phyloP scores from a whole-genome alignment of 2,888 invertebrate species.

The Pammene aurita region DNA sequence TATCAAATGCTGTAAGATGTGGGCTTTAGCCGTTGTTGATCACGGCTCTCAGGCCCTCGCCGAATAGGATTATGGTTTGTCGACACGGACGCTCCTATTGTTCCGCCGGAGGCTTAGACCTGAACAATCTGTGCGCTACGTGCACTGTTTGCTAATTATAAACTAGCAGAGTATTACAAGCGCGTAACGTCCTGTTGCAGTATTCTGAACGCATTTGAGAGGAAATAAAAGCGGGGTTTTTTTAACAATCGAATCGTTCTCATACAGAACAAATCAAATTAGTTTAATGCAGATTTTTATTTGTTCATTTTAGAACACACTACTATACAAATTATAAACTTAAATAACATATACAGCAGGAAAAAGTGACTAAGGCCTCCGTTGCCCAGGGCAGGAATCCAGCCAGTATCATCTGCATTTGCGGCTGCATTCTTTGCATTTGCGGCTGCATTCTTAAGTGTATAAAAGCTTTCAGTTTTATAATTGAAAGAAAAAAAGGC shows the following conservation, averaged over 20 bases:
- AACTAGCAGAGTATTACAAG: conserved; percentile 15
- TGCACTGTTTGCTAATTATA: conserved; percentile 40
- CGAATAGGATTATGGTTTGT: conserved; percentile 65
- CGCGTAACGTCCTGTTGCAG: not conserved
- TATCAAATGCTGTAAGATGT: conserved; percentile 44
- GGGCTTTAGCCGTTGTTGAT: conserved; percentile 59
- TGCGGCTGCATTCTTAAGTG: too few relatives aligned
- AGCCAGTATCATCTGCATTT: too few relatives aligned
- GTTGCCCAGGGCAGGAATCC: too few relatives aligned
- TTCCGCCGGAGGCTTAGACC: conserved; percentile 51
- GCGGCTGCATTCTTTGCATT: too few relatives aligned
- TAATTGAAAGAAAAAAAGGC: too few relatives aligned
- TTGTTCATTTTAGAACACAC: too few relatives aligned
- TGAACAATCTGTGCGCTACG: conserved; percentile 41
- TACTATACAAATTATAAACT: too few relatives aligned
- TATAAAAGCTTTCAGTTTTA: too few relatives aligned
- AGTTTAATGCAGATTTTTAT: too few relatives aligned
- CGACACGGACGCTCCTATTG: conserved; percentile 56
- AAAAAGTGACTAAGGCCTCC: too few relatives aligned
- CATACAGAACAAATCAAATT: too few relatives aligned
- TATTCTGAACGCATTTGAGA: conserved; percentile 3
- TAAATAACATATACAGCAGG: too few relatives aligned
- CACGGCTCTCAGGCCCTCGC: conserved; percentile 46
- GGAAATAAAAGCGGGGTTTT: not conserved
- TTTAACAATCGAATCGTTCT: not conserved